Conservation (phyloP, 2,113 vertebrate species). For the Chrysochloris asiatica region DNA sequence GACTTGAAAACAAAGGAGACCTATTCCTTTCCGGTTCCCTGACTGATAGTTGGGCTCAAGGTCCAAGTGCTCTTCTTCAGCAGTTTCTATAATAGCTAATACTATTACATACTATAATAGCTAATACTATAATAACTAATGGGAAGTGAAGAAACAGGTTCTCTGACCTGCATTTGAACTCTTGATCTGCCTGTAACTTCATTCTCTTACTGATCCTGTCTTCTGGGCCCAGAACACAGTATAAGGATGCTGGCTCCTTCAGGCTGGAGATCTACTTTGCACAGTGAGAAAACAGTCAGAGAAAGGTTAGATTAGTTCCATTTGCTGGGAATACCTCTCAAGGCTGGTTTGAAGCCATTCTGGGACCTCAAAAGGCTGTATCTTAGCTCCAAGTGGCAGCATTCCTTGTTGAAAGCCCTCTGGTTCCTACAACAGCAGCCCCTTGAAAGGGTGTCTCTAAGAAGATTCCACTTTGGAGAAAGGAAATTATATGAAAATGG, state of each 20-base stretch:
- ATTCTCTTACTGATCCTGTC: background rate
- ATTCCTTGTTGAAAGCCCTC: background rate
- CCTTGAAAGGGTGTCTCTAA: fast-evolving
- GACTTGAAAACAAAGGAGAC: background rate
- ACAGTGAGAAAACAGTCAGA: background rate
- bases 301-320: background rate
- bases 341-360: background rate
- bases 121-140: background rate
- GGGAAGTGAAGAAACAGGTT: background rate
- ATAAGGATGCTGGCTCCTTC: fast-evolving
- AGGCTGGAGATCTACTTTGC: background rate
- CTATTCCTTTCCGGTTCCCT: background rate
- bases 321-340: background rate
- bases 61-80: background rate
- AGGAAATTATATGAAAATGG: background rate
- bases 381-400: background rate
- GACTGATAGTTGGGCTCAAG: background rate
- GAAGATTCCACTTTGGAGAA: background rate
- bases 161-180: background rate
- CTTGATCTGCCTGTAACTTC: background rate
- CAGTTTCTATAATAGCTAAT: too few relatives aligned
- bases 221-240: background rate
- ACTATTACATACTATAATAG: too few relatives aligned
- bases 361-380: background rate
- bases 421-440: too few relatives aligned